A percentile compares a stretch with the other conserved stretches of the same genome.
Conservation (phyloP, 2,113 vertebrate species). For the Scophthalmus maximus region DNA sequence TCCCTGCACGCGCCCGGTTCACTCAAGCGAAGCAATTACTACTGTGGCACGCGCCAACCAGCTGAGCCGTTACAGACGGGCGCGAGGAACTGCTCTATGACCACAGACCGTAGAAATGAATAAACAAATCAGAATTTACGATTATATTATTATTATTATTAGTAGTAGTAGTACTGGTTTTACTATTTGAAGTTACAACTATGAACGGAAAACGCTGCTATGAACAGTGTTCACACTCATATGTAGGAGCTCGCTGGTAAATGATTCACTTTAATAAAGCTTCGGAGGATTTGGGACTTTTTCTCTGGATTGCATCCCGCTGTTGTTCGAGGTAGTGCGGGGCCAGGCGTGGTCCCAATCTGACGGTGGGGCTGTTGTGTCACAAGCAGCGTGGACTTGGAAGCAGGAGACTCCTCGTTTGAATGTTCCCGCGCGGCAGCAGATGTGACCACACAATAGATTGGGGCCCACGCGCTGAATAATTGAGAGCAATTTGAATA, state of each 20-base stretch:
- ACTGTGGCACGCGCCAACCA: constrained; percentile 64
- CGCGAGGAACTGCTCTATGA: constrained; percentile 14
- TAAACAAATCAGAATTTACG: too few relatives aligned
- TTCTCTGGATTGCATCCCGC: background rate
- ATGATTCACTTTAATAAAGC: too few relatives aligned
- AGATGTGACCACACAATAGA: constrained; percentile 79
- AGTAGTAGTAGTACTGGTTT: background rate
- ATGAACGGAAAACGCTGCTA: too few relatives aligned
- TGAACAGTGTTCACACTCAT: too few relatives aligned
- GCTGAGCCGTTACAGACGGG: constrained; percentile 29
- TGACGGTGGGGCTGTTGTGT: background rate
- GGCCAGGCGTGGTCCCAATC: background rate
- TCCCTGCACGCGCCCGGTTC: constrained; percentile 52
- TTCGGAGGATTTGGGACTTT: background rate
- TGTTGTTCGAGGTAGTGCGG: background rate
- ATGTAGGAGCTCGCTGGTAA: too few relatives aligned
- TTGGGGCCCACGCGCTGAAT: constrained; percentile 65
- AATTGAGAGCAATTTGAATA: constrained; percentile 84
- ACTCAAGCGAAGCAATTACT: constrained; percentile 60
- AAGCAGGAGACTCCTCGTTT: constrained; percentile 49
- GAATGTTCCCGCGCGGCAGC: constrained; percentile 76
- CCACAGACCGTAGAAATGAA: background rate
- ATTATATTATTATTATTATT: background rate
- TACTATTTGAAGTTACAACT: background rate
- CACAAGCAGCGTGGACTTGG: constrained; percentile 17